Evolutionary conservation across 2,797 vertebrate genomes (phyloP).

Genomic region (Danio aesculapii): DNA sequence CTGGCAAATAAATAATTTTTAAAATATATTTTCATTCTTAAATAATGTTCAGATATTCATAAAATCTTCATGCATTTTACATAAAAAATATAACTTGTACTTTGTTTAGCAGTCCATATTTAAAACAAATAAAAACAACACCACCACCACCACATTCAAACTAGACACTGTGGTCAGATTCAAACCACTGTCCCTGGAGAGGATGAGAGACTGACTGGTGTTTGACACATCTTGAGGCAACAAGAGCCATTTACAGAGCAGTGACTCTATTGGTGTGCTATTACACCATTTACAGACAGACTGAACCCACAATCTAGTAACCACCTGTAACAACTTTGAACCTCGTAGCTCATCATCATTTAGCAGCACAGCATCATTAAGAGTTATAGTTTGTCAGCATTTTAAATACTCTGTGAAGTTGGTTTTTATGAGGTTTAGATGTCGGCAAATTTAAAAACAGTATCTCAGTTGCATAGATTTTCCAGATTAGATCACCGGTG

Average conservation of each 20-base stretch:
- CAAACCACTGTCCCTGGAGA: slow-evolving; percentile 11
- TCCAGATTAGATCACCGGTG: neutral
- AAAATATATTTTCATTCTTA: neutral
- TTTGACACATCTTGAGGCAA: slow-evolving; percentile 18
- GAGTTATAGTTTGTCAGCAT: neutral
- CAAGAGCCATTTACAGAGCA: slow-evolving; percentile 18
- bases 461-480: neutral
- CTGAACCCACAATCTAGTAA: slow-evolving; percentile 1
- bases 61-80: neutral
- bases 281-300: slow-evolving; percentile 24
- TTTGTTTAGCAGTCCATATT: no score
- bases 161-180: slow-evolving; percentile 23
- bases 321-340: neutral
- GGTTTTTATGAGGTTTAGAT: no score
- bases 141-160: neutral
- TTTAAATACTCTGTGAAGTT: slow-evolving; percentile 7
- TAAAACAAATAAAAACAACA: neutral
- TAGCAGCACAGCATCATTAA: neutral
- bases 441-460: no score
- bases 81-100: no score
- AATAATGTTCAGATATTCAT: no score
- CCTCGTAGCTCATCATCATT: neutral
- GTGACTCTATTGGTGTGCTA: slow-evolving; percentile 23
- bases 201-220: slow-evolving; percentile 4
- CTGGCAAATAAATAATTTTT: neutral